phyloP scores from a whole-genome alignment of 2,888 invertebrate genomes.

The Lysandra coridon region DNA sequence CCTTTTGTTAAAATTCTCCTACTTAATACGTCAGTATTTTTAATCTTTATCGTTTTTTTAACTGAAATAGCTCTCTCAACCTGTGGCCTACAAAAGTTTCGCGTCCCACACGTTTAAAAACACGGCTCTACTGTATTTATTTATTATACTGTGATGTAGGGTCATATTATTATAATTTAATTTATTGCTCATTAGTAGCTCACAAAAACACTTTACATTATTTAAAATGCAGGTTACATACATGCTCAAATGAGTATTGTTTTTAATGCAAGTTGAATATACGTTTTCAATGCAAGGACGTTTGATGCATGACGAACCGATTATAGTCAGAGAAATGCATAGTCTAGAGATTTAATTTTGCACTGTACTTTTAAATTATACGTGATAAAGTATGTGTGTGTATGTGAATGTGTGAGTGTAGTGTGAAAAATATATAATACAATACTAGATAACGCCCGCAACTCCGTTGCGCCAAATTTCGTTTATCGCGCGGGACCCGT shows the following conservation, averaged over 20 bases:
- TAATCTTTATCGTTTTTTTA: too few species aligned
- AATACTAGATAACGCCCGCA: too few species aligned
- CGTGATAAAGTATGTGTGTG: too few species aligned
- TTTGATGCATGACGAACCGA: background rate
- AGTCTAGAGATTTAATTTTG: background rate
- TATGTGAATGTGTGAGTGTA: too few species aligned
- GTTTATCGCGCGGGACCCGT: too few species aligned
- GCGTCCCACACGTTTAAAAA: too few species aligned
- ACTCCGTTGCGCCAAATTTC: too few species aligned
- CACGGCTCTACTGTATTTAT: background rate
- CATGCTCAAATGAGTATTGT: background rate
- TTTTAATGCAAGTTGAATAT: background rate
- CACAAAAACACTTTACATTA: background rate
- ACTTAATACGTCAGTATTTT: too few species aligned
- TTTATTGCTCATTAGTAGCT: background rate
- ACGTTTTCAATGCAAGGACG: slow-evolving; percentile 7
- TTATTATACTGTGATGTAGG: background rate
- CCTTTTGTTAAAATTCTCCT: too few species aligned
- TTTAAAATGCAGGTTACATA: background rate
- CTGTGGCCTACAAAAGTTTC: too few species aligned
- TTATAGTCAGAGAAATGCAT: background rate
- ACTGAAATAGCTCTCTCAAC: too few species aligned
- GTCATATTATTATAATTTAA: background rate
- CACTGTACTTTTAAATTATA: background rate
- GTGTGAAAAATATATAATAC: too few species aligned